phyloP scores from a whole-genome alignment of 2,888 invertebrate genomes.

The Caenorhabditis panamensis region DNA sequence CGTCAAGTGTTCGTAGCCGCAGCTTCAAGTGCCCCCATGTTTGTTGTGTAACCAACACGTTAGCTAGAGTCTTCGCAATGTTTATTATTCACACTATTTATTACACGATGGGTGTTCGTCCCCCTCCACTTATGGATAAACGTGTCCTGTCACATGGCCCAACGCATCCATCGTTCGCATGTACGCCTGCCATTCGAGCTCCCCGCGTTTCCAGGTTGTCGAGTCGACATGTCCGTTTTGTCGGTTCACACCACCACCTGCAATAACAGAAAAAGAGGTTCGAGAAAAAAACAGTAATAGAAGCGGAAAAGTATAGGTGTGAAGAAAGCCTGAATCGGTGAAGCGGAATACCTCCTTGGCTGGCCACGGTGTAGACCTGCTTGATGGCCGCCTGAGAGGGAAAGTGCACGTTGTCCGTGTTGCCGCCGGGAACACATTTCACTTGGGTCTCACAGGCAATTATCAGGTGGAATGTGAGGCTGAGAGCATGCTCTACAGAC shows the following conservation, averaged over 20 bases:
- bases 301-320: conserved; percentile 3
- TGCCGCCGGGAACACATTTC: conserved; percentile 54
- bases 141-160: conserved; percentile 53
- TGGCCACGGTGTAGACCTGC: conserved; percentile 72
- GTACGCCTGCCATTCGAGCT: conserved; percentile 84
- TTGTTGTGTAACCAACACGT: conserved; percentile 57
- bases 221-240: conserved; percentile 62
- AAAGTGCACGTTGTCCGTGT: conserved; percentile 48
- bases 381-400: conserved; percentile 67
- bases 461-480: conserved; percentile 89
- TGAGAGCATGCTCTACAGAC: conserved; percentile 97
- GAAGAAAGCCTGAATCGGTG: not conserved
- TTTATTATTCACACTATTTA: conserved; percentile 45
- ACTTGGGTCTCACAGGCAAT: conserved; percentile 92
- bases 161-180: conserved; percentile 83
- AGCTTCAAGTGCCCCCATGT: conserved; percentile 46
- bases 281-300: conserved; percentile 8
- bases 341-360: conserved; percentile 71
- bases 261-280: too few relatives aligned
- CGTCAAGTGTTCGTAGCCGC: conserved; percentile 42
- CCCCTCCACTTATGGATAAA: conserved; percentile 7
- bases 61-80: conserved; percentile 35
- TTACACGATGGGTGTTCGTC: too few relatives aligned
- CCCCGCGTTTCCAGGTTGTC: conserved; percentile 81
- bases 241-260: conserved; percentile 73